These are phyloP conservation scores for Cephalopholis sonnerati DNA, from an alignment of 2,113 vertebrate genomes.

Conservation along the genomic window DNA sequence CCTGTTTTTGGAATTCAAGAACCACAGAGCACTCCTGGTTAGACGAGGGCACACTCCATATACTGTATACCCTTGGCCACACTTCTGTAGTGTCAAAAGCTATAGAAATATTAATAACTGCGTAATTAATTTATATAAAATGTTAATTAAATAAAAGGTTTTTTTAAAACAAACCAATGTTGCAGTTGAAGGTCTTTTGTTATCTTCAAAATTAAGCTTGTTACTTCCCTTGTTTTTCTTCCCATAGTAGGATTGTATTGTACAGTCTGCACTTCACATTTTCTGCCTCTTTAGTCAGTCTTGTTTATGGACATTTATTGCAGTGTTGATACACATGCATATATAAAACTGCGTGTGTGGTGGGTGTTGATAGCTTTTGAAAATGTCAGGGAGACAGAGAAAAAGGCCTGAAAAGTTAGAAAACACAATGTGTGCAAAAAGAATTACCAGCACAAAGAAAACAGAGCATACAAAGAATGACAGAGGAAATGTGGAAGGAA, in stretches of 20 bases:
- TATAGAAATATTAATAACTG: no score
- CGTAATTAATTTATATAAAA: not conserved
- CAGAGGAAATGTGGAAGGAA: constrained; percentile 1
- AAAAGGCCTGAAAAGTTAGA: not conserved
- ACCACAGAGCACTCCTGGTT: not conserved
- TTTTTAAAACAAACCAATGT: not conserved
- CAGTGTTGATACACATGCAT: not conserved
- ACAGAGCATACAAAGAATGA: not conserved
- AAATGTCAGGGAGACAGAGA: constrained; percentile 1
- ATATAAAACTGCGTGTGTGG: not conserved
- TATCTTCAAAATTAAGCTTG: no score
- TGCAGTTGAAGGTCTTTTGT: no score
- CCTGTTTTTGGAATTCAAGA: not conserved
- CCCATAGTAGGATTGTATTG: not conserved
- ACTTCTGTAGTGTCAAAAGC: not conserved
- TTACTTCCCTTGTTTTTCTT: not conserved
- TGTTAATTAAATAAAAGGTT: not conserved
- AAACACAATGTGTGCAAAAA: not conserved
- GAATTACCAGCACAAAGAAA: constrained; percentile 10
- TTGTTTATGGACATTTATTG: not conserved
- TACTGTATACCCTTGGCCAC: not conserved
- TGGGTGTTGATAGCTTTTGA: not conserved
- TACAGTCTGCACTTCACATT: not conserved
- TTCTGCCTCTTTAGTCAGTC: not conserved
- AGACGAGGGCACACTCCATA: not conserved